A percentile compares a stretch with the other conserved stretches of the same genome.
phyloP scores from a whole-genome alignment of 1,140 invertebrate genomes.

The Pissodes strobi region DNA sequence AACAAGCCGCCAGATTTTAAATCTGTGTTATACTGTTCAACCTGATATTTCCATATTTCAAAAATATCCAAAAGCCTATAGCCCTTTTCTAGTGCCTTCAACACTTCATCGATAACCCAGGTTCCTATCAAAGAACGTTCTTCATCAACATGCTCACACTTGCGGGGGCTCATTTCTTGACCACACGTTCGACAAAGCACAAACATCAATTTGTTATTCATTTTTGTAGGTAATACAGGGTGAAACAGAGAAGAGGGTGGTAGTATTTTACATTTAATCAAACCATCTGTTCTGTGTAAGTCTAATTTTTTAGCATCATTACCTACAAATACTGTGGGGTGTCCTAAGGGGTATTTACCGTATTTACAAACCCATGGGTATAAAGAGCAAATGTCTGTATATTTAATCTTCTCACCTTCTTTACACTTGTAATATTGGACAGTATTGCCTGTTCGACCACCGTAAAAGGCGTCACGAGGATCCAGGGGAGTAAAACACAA shows the following conservation, averaged over 20 bases:
- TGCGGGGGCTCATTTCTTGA: slow-evolving; percentile 16
- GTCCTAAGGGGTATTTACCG: too few relatives aligned
- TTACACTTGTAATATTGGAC: too few relatives aligned
- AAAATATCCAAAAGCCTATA: slow-evolving; percentile 29
- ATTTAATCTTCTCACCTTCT: too few relatives aligned
- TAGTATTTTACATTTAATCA: slow-evolving; percentile 47
- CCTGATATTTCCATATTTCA: slow-evolving; percentile 32
- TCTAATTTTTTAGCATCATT: too few relatives aligned
- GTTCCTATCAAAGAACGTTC: slow-evolving; percentile 51
- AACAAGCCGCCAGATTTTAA: slow-evolving; percentile 42
- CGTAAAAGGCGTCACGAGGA: too few relatives aligned
- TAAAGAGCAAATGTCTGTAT: too few relatives aligned
- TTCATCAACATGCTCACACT: slow-evolving; percentile 42
- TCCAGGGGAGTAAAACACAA: too few relatives aligned
- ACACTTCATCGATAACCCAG: slow-evolving; percentile 52
- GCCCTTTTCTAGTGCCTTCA: slow-evolving; percentile 44
- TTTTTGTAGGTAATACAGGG: slow-evolving; percentile 45
- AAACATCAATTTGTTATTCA: slow-evolving; percentile 49
- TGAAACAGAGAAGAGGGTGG: slow-evolving; percentile 49
- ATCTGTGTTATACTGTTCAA: slow-evolving; percentile 11
- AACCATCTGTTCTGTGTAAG: too few relatives aligned
- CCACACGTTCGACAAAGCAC: slow-evolving; percentile 44
- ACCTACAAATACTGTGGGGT: too few relatives aligned
- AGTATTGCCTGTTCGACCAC: too few relatives aligned
- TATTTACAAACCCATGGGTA: too few relatives aligned